Conservation (phyloP, 2,797 vertebrate species). For the Monodelphis domestica region DNA sequence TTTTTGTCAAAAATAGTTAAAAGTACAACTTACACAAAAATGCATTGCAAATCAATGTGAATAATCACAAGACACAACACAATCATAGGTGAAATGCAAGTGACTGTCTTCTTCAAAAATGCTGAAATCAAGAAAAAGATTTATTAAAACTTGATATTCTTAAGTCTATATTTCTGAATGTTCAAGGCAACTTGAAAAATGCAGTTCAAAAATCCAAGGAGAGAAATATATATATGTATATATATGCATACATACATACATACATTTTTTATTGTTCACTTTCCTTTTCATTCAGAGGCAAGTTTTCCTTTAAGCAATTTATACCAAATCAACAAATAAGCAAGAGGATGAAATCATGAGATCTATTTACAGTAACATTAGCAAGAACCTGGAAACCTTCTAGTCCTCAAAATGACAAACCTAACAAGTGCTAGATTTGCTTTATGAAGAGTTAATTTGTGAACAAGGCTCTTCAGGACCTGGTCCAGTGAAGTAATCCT, state of each 20-base stretch:
- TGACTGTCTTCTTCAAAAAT: neutral
- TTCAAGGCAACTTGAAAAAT: neutral
- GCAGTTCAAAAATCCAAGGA: neutral
- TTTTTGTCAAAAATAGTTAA: neutral
- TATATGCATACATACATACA: too few relatives aligned
- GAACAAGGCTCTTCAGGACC: constrained; percentile 95
- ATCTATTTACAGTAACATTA: constrained; percentile 94
- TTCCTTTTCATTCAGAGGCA: neutral
- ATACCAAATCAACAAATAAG: constrained; percentile 90
- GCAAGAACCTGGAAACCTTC: constrained; percentile 94
- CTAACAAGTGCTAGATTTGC: constrained; percentile 97
- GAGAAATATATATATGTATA: neutral
- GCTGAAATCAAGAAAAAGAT: neutral
- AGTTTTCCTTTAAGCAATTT: constrained; percentile 87
- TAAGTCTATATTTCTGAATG: neutral
- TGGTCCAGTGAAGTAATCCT: constrained; percentile 90
- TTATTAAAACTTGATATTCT: neutral
- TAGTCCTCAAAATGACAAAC: constrained; percentile 94
- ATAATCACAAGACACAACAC: neutral
- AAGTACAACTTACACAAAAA: neutral
- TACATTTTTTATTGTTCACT: neutral
- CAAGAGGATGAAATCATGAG: constrained; percentile 94
- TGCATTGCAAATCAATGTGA: neutral
- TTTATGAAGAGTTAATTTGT: constrained; percentile 97
- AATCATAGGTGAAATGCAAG: neutral